Base-by-base conservation (phyloP, 2,888 invertebrate species). In the Lasioglossum marginatum region DNA sequence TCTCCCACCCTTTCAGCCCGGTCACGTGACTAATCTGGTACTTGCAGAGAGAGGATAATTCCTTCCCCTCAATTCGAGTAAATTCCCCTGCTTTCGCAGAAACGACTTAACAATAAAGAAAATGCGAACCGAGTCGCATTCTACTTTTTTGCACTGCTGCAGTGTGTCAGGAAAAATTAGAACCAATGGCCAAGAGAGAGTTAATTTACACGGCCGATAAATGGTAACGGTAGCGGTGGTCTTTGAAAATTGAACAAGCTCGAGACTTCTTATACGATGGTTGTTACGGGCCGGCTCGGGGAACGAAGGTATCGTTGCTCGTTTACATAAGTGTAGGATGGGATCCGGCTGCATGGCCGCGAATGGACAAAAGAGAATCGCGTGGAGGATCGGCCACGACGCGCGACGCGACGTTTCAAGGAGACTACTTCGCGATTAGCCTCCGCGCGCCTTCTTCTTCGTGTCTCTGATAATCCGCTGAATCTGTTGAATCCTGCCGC, bases 361-460 rank as follows among this genome's bases (percentile, higher is more conserved):
- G 83, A 84, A 45, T 71, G 72, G 72, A 84, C 81, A 79, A 87
- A 79, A 82, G 84, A 66, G 84, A 88, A 82, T 85, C 79, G 82
- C 79, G 82, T 77, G 84, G 80, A 84, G 78, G 79, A 87, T 87
- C 84, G 74, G 45, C 57, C 19, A 8, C 48, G 48, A 19, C 19
- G 16, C 45, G 48, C 48, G 48, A 52, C 52, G 70, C 57, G 88
- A 82, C 88, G 71, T 87, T 70, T 87, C 88, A 88, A 88, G 88
- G 88, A 80, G 85, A 88, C 70, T 45, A 73, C 74, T 76, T 83
- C 75, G 75, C 82, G 88, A 89, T 89, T 78, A 57, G 16, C 43
- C 45, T 70, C 45, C 48, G 34, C 37, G 6, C 19, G 19, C 68
- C 37, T 68, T 40, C 66, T 34, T 43, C 37, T 31, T 40, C n/a